Evolutionary conservation across 2,797 vertebrate species (phyloP).

Genomic region (Chiloscyllium punctatum): DNA sequence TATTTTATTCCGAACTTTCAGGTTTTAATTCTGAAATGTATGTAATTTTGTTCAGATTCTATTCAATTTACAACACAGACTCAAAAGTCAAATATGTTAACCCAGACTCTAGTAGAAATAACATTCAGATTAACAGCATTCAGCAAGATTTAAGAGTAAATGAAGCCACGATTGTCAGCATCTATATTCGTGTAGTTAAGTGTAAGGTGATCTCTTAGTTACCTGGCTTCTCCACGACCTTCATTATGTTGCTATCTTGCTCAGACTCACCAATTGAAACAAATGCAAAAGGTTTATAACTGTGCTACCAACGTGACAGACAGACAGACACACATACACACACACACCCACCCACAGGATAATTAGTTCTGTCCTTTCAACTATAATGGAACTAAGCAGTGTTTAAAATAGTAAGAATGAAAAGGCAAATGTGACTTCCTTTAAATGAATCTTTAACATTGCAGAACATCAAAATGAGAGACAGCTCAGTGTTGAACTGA

Average conservation of each 20-base stretch:
- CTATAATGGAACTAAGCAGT: background rate
- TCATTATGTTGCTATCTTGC: background rate
- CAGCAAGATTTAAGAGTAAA: background rate
- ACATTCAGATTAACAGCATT: background rate
- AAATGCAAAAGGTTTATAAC: background rate
- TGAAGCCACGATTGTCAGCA: background rate
- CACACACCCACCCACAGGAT: too few relatives aligned
- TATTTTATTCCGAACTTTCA: background rate
- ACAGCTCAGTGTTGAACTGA: background rate
- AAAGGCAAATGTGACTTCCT: background rate
- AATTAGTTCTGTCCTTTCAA: background rate
- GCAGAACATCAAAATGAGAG: too few relatives aligned
- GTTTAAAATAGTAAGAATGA: background rate
- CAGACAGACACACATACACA: background rate
- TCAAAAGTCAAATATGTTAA: background rate
- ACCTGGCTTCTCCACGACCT: background rate
- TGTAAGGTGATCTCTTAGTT: background rate
- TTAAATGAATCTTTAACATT: background rate
- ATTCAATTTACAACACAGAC: background rate
- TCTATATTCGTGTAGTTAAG: background rate
- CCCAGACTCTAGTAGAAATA: background rate
- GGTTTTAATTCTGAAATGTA: background rate
- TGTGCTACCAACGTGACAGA: background rate
- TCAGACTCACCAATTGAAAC: background rate
- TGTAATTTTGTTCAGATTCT: background rate